These are phyloP conservation scores for Pseudomyrmex cubaensis DNA, from an alignment of 1,140 invertebrate species.

Conservation along the genomic window DNA sequence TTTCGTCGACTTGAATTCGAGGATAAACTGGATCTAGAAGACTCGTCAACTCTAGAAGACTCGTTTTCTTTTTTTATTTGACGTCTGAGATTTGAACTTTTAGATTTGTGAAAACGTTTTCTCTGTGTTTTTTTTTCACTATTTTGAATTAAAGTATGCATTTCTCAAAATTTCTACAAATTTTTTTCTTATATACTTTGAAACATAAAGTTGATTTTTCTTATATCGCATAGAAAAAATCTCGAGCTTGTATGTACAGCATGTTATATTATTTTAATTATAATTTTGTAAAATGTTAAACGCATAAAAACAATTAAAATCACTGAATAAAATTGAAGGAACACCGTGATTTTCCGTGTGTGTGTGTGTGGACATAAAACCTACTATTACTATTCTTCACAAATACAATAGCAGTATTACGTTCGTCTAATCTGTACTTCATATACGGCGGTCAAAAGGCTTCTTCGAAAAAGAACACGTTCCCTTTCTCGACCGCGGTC, in stretches of 20 bases:
- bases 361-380: conserved; percentile 29
- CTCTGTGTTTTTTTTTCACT: neutral
- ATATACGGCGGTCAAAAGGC: conserved; percentile 29
- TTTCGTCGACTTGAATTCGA: conserved; percentile 37
- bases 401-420: conserved; percentile 47
- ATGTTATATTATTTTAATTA: conserved; percentile 39
- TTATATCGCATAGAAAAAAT: neutral
- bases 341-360: neutral
- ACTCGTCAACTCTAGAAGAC: no score
- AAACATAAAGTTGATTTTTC: neutral
- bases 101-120: neutral
- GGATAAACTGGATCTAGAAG: neutral
- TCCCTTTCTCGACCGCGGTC: conserved; percentile 23
- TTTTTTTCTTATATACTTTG: neutral
- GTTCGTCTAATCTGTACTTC: conserved; percentile 54
- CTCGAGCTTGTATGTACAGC: neutral
- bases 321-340: no score
- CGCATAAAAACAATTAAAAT: neutral
- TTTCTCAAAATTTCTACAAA: neutral
- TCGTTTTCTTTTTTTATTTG: neutral
- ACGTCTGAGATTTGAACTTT: neutral
- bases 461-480: conserved; percentile 47
- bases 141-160: neutral
- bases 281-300: neutral
- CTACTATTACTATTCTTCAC: conserved; percentile 32